phyloP scores from a whole-genome alignment of 2,888 invertebrate species.

The Cybosia mesomella region DNA sequence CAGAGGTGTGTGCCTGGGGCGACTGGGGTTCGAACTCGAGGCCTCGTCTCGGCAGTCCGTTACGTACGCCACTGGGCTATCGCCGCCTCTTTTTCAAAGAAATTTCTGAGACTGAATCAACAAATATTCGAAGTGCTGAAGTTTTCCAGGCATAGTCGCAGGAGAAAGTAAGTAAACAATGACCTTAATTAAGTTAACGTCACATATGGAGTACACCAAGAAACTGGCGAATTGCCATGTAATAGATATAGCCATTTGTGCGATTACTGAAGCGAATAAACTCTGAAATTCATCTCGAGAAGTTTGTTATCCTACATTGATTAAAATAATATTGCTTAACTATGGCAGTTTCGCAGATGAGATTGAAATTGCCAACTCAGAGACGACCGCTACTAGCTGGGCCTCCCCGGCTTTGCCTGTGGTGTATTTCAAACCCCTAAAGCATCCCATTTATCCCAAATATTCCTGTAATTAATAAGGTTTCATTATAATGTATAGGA shows the following conservation, averaged over 20 bases:
- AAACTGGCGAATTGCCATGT: slow-evolving; percentile 7
- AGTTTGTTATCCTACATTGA: neutral
- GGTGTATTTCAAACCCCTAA: too few relatives aligned
- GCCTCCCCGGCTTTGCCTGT: too few relatives aligned
- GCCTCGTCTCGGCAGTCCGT: too few relatives aligned
- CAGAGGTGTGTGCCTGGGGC: too few relatives aligned
- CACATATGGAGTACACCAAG: neutral
- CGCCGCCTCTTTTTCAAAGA: too few relatives aligned
- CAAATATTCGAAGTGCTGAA: too few relatives aligned
- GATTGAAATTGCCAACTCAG: neutral
- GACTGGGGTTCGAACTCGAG: too few relatives aligned
- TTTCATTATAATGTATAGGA: too few relatives aligned
- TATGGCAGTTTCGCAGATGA: neutral
- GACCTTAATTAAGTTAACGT: neutral
- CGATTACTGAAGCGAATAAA: neutral
- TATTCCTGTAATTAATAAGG: too few relatives aligned
- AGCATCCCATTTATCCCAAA: too few relatives aligned
- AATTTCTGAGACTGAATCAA: too few relatives aligned
- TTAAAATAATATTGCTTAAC: neutral
- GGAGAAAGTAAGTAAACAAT: neutral
- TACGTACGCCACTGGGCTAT: too few relatives aligned
- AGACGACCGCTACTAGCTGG: neutral
- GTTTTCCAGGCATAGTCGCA: neutral
- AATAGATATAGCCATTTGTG: slow-evolving; percentile 9
- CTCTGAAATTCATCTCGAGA: neutral